Percentiles rank a stretch among this genome's conserved stretches.
These are phyloP conservation scores for honey bee (Apis mellifera) DNA, from an alignment of 1,140 invertebrate genomes.

Conservation along the genomic window DNA sequence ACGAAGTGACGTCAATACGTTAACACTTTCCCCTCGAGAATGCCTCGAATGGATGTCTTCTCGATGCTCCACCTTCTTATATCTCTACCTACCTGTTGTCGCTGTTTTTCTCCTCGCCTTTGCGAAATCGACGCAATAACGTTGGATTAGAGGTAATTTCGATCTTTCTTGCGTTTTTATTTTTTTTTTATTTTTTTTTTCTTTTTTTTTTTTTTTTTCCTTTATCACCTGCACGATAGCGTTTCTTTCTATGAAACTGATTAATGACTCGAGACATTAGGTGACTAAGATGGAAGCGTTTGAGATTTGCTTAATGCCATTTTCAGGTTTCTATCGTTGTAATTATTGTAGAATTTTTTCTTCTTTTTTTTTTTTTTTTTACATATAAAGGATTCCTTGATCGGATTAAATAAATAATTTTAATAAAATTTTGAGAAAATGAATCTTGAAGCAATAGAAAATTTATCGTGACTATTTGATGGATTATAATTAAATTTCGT, in stretches of 20 bases:
- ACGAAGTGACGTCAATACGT: slow-evolving; percentile 73
- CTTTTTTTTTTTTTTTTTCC: too few relatives aligned
- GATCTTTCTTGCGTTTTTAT: background rate
- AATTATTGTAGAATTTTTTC: background rate
- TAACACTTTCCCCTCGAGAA: slow-evolving; percentile 75
- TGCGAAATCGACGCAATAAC: background rate
- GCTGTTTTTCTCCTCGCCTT: background rate
- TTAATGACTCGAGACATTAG: background rate
- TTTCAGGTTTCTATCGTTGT: too few relatives aligned
- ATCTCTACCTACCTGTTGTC: background rate
- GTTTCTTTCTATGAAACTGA: background rate
- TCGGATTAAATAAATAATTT: too few relatives aligned
- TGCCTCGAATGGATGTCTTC: slow-evolving; percentile 58
- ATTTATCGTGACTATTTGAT: too few relatives aligned
- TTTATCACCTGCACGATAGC: background rate
- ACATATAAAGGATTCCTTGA: too few relatives aligned
- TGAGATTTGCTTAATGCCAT: background rate
- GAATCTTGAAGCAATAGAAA: too few relatives aligned
- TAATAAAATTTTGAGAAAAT: too few relatives aligned
- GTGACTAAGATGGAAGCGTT: background rate
- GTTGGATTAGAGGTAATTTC: background rate
- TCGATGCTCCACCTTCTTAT: background rate
- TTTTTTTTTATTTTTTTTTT: background rate
- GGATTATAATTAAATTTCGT: too few relatives aligned
- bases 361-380: background rate